phyloP scores from a whole-genome alignment of 2,888 invertebrate species.

The Drosophila eohydei region DNA sequence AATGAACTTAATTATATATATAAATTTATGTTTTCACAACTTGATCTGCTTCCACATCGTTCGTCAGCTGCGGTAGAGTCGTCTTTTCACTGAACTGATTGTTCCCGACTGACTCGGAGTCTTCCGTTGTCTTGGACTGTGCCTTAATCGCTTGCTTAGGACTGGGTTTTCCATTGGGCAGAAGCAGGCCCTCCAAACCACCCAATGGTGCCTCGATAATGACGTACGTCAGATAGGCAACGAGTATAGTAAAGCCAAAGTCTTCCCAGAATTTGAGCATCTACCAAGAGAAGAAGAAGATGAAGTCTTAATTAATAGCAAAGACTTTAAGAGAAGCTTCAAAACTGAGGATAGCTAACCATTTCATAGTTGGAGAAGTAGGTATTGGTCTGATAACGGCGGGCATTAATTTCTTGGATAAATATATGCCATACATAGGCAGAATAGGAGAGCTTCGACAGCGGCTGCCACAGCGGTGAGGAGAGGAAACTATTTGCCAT shows the following conservation, averaged over 20 bases:
- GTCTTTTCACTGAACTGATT: neutral
- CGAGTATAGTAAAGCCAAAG: conserved; percentile 71
- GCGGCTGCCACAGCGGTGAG: conserved; percentile 79
- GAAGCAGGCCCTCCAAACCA: conserved; percentile 43
- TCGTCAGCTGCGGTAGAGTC: too few species aligned
- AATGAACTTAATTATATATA: too few species aligned
- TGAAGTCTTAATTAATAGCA: too few species aligned
- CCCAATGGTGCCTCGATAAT: conserved; percentile 58
- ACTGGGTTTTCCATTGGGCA: conserved; percentile 24
- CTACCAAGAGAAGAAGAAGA: conserved; percentile 32
- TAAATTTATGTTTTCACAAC: neutral
- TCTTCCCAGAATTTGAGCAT: conserved; percentile 75
- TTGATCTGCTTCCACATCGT: conserved; percentile 12
- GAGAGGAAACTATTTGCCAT: conserved; percentile 73
- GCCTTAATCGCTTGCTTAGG: neutral
- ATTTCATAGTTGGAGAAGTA: conserved; percentile 77
- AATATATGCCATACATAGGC: conserved; percentile 78
- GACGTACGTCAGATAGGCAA: conserved; percentile 43
- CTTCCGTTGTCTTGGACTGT: neutral
- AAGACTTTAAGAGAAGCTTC: too few species aligned
- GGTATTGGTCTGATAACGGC: conserved; percentile 56
- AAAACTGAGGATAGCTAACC: conserved; percentile 46
- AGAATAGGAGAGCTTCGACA: conserved; percentile 76
- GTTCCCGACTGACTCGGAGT: neutral
- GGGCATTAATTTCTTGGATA: conserved; percentile 56